Conservation (phyloP, 35 echinoderm and acorn worm genomes). For the Amphiura filiformis region DNA sequence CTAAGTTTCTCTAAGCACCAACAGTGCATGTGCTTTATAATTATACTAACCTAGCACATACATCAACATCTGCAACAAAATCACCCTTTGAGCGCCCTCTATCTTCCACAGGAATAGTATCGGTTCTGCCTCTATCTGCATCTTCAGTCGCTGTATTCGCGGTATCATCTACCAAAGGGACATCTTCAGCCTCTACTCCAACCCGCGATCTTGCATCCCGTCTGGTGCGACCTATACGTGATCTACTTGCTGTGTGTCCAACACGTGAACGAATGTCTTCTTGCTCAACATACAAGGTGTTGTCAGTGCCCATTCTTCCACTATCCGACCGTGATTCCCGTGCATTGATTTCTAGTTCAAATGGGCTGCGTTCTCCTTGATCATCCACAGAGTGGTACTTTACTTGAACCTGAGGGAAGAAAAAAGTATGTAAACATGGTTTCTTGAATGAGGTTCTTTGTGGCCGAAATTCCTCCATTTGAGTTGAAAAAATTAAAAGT, state of each 20-base stretch:
- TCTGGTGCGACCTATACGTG: neutral
- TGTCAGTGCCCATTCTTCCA: neutral
- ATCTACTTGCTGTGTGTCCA: neutral
- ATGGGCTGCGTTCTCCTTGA: constrained; percentile 17
- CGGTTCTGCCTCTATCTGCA: neutral
- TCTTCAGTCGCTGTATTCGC: neutral
- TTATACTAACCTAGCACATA: neutral
- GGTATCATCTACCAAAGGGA: neutral
- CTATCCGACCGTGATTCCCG: constrained; percentile 26
- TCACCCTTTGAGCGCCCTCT: neutral
- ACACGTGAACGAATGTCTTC: neutral
- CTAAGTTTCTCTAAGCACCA: too few relatives aligned
- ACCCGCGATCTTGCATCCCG: neutral
- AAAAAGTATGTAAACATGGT: neutral
- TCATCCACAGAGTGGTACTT: constrained; percentile 1
- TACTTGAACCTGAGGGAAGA: constrained; percentile 47
- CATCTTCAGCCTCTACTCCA: neutral
- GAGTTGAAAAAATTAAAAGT: too few relatives aligned
- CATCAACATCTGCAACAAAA: neutral
- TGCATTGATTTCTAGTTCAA: constrained; percentile 27
- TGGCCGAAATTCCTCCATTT: too few relatives aligned
- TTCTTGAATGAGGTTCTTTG: too few relatives aligned
- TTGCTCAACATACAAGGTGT: too few relatives aligned
- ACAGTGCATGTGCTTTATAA: too few relatives aligned
- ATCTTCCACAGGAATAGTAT: neutral